Percentiles rank a stretch among this genome's conserved stretches.
phyloP scores from a whole-genome alignment of 2,113 vertebrate species.

The Pterocles orientalis region DNA sequence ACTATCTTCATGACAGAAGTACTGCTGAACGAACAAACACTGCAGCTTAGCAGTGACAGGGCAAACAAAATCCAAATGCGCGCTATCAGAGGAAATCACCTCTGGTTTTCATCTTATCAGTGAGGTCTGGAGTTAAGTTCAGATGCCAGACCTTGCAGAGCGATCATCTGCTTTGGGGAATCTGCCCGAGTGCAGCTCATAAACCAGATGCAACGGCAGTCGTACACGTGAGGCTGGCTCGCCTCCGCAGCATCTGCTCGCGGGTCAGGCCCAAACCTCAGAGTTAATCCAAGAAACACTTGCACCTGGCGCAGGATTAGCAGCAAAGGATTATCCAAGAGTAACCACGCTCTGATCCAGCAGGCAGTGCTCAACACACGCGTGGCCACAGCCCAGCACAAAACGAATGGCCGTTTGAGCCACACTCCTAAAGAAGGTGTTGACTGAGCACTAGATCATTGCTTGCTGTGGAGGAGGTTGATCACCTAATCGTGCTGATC shows the following conservation, averaged over 20 bases:
- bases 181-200: not conserved
- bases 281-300: not conserved
- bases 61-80: not conserved
- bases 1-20: not conserved
- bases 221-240: not conserved
- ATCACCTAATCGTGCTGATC: not conserved
- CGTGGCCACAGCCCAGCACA: not conserved
- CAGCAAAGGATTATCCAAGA: not conserved
- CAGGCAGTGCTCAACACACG: not conserved
- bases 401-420: rapidly evolving
- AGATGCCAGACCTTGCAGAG: not conserved
- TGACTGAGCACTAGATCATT: rapidly evolving
- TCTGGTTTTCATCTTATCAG: not conserved
- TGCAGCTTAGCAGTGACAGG: not conserved
- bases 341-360: not conserved
- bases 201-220: not conserved
- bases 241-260: not conserved
- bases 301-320: conserved; percentile 15
- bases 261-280: not conserved
- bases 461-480: not conserved
- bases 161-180: not conserved
- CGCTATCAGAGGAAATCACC: not conserved
- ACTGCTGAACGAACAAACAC: not conserved
- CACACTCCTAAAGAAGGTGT: not conserved
- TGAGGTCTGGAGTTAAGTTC: not conserved